Base-by-base conservation (phyloP, 2,797 vertebrate genomes). In the Mus spretus region DNA sequence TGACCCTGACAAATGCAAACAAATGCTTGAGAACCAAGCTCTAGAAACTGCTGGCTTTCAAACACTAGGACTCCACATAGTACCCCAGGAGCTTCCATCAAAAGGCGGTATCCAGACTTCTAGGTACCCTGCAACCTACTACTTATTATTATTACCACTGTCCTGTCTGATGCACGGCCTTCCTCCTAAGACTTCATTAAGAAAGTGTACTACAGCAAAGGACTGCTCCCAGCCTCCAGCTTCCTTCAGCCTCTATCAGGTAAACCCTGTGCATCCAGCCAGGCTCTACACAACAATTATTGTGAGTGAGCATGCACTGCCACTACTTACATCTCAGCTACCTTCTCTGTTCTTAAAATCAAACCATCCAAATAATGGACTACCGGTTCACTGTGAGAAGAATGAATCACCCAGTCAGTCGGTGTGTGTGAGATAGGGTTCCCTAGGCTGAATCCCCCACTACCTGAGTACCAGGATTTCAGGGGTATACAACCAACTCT, bases 331-430 rank as follows among this genome's bases (percentile, higher is more conserved):
- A 7, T 47, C 40, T 31, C 12, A 28, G 37, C 40, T 83, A 63
- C 40, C 24, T 65, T 89, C 55, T 90, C 92, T 83, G n/a, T 92
- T 94, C 77, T 95, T 63, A 92, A 93, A 93, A 86, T 93, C 75
- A 87, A 83, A 50, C 37, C 85, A 75, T 31, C 65, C 70, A 93
- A 74, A 86, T 75, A 90, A 96, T 5, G n/a, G 78, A 91, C 57
- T 94, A 83, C 75, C 31, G n/a, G 26, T 55, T 95, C 72, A 88
- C 6, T 96, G 59, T 79, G 26, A 55, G 84, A 93, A 86, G 50
- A 82, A 94, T 37, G 31, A 77, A 34, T 40, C 59, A 47, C 28
- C 44, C 63, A 70, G 28, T 10, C 47, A 55, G 47, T 10, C 47
- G 55, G 47, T 75, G 26, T 57, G 26, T n/a, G 1, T 79, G 44